Percentiles rank a stretch among this genome's conserved stretches.
Evolutionary conservation across 2,113 vertebrate species (phyloP).

Genomic region (Gallinago media): DNA sequence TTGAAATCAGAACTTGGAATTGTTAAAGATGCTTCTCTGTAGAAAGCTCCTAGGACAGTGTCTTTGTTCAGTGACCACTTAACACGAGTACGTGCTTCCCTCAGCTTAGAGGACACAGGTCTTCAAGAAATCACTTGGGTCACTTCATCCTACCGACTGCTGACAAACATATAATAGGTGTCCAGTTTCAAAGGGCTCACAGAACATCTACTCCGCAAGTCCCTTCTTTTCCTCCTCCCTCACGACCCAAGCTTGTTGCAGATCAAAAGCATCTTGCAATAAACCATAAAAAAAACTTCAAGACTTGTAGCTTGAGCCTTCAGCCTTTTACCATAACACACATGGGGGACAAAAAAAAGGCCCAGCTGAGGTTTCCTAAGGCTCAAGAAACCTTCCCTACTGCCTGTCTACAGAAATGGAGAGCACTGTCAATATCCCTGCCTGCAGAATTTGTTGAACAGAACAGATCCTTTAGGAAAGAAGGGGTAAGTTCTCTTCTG

Average conservation of each 20-base stretch:
- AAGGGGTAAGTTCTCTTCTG: not conserved
- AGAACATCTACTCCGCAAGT: slow-evolving; percentile 1
- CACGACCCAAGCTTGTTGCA: not conserved
- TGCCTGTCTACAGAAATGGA: not conserved
- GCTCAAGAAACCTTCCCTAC: not conserved
- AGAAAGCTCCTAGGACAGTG: not conserved
- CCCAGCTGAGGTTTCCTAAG: not conserved
- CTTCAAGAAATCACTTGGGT: not conserved
- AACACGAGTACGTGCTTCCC: not conserved
- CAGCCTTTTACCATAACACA: not conserved
- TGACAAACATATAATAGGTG: slow-evolving; percentile 55
- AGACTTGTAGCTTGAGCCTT: accelerated
- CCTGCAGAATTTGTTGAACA: not conserved
- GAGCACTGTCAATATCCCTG: not conserved
- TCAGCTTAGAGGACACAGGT: not conserved
- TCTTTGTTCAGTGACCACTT: slow-evolving; percentile 11
- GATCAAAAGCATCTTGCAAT: slow-evolving; percentile 33
- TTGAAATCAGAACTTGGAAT: not conserved
- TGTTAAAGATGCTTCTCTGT: not conserved
- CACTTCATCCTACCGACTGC: slow-evolving; percentile 1
- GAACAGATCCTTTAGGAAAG: not conserved
- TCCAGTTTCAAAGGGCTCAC: slow-evolving; percentile 59
- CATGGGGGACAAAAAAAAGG: not conserved
- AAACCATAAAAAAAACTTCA: not conserved
- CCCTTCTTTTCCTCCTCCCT: not conserved